phyloP scores from a whole-genome alignment of 2,113 vertebrate species.

The Sinocyclocheilus rhinocerous region DNA sequence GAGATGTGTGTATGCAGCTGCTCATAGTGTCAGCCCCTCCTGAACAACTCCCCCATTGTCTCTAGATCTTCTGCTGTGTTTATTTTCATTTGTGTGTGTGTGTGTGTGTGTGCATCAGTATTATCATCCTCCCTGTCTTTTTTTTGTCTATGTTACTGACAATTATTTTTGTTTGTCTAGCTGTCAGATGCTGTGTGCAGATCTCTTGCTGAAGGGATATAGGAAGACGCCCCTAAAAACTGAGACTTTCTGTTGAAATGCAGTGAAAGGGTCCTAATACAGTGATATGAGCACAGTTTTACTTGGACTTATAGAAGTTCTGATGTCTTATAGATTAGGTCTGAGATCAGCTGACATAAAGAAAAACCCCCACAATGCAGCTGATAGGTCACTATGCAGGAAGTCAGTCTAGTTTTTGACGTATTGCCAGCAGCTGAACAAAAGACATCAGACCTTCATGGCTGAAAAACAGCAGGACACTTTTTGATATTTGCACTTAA shows the following conservation, averaged over 20 bases:
- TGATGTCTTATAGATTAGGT: constrained; percentile 8
- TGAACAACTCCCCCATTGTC: no score
- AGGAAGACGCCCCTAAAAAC: background rate
- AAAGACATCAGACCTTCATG: constrained; percentile 23
- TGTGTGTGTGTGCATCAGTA: no score
- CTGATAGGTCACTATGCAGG: constrained; percentile 38
- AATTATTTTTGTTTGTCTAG: background rate
- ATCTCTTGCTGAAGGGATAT: no score
- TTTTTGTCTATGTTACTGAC: no score
- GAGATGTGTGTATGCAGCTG: no score
- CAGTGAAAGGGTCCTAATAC: background rate
- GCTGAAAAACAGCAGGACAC: constrained; percentile 11
- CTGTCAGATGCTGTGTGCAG: constrained; percentile 29
- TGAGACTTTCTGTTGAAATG: background rate
- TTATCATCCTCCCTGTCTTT: no score
- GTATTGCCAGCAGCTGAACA: constrained; percentile 15
- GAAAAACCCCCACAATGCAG: background rate
- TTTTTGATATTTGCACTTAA: background rate
- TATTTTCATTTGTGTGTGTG: no score
- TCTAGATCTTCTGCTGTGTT: no score
- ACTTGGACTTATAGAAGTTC: background rate
- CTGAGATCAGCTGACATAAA: background rate
- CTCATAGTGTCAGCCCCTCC: no score
- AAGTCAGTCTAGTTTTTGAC: constrained; percentile 22
- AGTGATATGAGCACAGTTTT: background rate